These are phyloP conservation scores for Solenopsis invicta DNA, from an alignment of 1,140 invertebrate genomes.

Conservation along the genomic window DNA sequence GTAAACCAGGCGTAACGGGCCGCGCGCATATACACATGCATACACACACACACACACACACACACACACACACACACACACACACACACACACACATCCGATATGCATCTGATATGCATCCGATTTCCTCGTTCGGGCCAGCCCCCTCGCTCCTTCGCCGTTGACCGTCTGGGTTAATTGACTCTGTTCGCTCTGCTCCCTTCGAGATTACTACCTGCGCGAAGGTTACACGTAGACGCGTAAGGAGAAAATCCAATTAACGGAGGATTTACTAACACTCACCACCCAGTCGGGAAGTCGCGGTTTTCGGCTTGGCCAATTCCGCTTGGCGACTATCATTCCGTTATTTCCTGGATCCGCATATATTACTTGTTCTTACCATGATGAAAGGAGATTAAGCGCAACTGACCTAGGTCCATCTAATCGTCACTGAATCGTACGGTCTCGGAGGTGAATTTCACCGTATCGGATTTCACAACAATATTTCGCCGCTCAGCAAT, in stretches of 20 bases:
- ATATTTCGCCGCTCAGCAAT: neutral
- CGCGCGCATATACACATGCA: neutral
- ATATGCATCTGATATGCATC: slow-evolving; percentile 49
- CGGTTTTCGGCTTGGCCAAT: neutral
- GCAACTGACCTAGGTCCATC: neutral
- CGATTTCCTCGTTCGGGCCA: slow-evolving; percentile 27
- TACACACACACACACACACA: neutral
- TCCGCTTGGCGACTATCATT: neutral
- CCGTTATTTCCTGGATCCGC: neutral
- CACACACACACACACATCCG: no score
- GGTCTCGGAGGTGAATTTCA: neutral
- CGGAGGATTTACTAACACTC: neutral
- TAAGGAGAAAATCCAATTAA: neutral
- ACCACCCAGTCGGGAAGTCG: neutral
- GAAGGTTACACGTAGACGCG: neutral
- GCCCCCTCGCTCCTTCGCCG: neutral
- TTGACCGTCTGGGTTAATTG: slow-evolving; percentile 32
- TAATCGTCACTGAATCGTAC: neutral
- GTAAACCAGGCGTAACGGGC: slow-evolving; percentile 46
- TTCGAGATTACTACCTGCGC: neutral
- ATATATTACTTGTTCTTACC: neutral
- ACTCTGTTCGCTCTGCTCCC: neutral
- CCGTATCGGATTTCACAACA: neutral
- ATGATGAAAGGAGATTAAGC: neutral
- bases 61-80: neutral